These are phyloP conservation scores for Drosophila nebulosa DNA, from an alignment of 1,140 invertebrate species.

Conservation along the genomic window DNA sequence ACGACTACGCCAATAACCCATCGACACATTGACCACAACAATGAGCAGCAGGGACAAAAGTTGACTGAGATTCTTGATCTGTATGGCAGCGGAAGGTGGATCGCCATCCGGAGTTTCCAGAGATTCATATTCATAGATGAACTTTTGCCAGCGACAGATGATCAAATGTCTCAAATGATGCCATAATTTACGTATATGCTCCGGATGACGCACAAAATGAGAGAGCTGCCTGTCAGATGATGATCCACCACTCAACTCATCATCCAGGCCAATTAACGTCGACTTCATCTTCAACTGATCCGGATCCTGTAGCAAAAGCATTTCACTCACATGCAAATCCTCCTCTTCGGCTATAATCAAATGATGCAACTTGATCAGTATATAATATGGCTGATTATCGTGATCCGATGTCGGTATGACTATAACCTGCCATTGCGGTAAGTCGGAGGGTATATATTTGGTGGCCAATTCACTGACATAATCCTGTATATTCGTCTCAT, in stretches of 20 bases:
- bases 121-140: conserved; percentile 89
- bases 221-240: conserved; percentile 40
- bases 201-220: conserved; percentile 82
- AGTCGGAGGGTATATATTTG: conserved; percentile 86
- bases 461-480: conserved; percentile 89
- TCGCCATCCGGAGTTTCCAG: conserved; percentile 84
- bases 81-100: conserved; percentile 27
- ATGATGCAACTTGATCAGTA: conserved; percentile 89
- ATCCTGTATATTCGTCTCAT: conserved; percentile 89
- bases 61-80: conserved; percentile 55
- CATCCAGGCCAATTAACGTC: conserved; percentile 19
- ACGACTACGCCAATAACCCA: conserved; percentile 57
- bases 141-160: conserved; percentile 90
- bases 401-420: conserved; percentile 83
- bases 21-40: conserved; percentile 61
- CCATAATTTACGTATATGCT: conserved; percentile 85
- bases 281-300: conserved; percentile 25
- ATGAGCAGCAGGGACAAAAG: conserved; percentile 63
- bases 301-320: conserved; percentile 84
- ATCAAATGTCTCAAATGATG: conserved; percentile 86
- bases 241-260: conserved; percentile 14
- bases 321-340: conserved; percentile 87
- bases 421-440: conserved; percentile 91
- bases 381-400: conserved; percentile 83
- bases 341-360: conserved; percentile 86